Evolutionary conservation across 2,797 vertebrate genomes (phyloP).

Genomic region (Scyliorhinus canicula): DNA sequence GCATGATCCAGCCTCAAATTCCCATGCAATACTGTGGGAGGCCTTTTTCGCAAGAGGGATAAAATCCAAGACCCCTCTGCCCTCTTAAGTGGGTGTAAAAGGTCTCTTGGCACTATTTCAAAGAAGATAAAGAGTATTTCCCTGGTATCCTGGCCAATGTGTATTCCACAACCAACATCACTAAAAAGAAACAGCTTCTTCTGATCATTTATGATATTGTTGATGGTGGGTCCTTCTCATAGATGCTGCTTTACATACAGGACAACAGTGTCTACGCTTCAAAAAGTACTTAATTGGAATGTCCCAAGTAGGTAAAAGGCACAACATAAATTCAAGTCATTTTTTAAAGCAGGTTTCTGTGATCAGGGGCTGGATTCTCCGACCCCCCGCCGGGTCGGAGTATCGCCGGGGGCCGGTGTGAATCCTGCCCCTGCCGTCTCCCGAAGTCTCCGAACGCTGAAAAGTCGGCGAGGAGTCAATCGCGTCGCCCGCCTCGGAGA

Average conservation of each 20-base stretch:
- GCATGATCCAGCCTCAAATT: not conserved
- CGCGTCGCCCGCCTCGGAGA: too few species aligned
- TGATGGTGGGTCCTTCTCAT: not conserved
- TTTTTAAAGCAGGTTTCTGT: not conserved
- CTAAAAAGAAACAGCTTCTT: not conserved
- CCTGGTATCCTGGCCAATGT: not conserved
- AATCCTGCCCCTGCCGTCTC: too few species aligned
- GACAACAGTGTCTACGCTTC: not conserved
- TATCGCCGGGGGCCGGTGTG: too few species aligned
- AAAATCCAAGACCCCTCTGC: not conserved
- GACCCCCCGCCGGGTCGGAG: too few species aligned
- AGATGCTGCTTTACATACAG: not conserved
- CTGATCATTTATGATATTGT: not conserved
- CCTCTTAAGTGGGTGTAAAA: not conserved
- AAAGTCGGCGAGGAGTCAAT: too few species aligned
- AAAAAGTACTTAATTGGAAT: not conserved
- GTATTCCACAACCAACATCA: not conserved
- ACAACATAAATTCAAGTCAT: not conserved
- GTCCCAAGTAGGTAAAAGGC: not conserved
- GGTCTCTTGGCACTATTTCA: not conserved
- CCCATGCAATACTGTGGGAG: not conserved
- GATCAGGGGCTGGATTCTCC: too few species aligned
- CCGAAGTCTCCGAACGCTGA: too few species aligned
- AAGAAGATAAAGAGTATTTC: not conserved
- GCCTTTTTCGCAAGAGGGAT: not conserved